Evolutionary conservation across 2,113 vertebrate genomes (phyloP).

Genomic region (Kryptolebias marmoratus): DNA sequence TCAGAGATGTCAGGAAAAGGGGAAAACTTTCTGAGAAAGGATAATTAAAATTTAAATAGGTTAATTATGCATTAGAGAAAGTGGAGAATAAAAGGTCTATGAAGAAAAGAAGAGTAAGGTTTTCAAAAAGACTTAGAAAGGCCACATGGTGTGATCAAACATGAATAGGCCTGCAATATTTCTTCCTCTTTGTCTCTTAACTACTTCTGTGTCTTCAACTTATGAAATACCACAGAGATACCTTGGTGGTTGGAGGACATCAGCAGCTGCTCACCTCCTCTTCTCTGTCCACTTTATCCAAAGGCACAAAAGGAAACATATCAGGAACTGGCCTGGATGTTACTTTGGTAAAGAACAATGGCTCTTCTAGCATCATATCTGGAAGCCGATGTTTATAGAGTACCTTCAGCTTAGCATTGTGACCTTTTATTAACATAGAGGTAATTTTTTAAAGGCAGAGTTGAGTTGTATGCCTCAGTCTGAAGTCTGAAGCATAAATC

Average conservation of each 20-base stretch:
- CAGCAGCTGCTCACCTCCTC: slow-evolving; percentile 23
- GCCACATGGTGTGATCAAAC: slow-evolving; percentile 15
- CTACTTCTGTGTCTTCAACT: slow-evolving; percentile 27
- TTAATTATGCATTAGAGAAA: slow-evolving; percentile 3
- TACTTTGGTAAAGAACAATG: background rate
- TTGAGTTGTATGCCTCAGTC: no score
- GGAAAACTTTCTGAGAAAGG: slow-evolving; percentile 10
- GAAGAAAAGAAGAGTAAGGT: background rate
- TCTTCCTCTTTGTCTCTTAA: slow-evolving; percentile 24
- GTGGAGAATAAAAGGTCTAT: slow-evolving; percentile 12
- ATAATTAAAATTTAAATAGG: background rate
- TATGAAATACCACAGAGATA: slow-evolving; percentile 63
- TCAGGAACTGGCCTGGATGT: slow-evolving; percentile 17
- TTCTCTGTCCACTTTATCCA: slow-evolving; percentile 57
- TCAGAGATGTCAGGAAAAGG: slow-evolving; percentile 5
- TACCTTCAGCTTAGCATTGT: background rate
- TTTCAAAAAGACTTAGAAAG: slow-evolving; percentile 2
- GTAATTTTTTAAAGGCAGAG: no score
- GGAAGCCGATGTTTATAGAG: background rate
- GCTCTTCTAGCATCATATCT: background rate
- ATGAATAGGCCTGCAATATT: slow-evolving; percentile 49
- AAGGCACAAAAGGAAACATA: slow-evolving; percentile 28
- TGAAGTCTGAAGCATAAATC: no score
- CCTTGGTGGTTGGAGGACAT: slow-evolving; percentile 45
- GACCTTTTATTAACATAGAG: no score